Conservation (phyloP, 2,113 vertebrate species). For the Takifugu bimaculatus region DNA sequence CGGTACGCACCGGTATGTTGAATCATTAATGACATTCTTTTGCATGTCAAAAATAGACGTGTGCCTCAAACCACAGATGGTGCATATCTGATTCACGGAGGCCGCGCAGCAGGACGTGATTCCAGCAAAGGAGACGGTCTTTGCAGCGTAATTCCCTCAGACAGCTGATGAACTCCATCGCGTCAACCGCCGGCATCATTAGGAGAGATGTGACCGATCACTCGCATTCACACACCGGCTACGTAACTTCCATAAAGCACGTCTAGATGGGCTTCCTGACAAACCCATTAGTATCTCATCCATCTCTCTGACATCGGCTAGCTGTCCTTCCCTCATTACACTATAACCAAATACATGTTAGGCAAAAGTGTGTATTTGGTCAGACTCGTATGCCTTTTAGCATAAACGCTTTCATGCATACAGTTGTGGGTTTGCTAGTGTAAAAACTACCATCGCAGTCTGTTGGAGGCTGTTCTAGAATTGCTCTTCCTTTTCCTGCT, state of each 20-base stretch:
- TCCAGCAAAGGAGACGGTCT: conserved; percentile 16
- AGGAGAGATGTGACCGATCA: conserved; percentile 47
- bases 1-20: conserved; percentile 34
- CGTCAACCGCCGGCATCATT: conserved; percentile 34
- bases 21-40: conserved; percentile 42
- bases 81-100: conserved; percentile 39
- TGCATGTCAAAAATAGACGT: conserved; percentile 62
- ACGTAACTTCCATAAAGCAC: conserved; percentile 32
- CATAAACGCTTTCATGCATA: conserved; percentile 16
- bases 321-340: conserved; percentile 20
- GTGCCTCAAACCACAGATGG: conserved; percentile 37
- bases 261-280: conserved; percentile 21
- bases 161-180: conserved; percentile 35
- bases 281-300: conserved; percentile 22
- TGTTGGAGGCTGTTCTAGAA: neutral
- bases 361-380: neutral
- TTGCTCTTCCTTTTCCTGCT: neutral
- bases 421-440: neutral
- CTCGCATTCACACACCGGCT: neutral
- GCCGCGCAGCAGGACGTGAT: conserved; percentile 19
- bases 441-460: neutral
- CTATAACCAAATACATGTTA: conserved; percentile 5
- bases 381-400: conserved; percentile 2
- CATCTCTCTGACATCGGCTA: conserved; percentile 21
- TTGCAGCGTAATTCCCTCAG: conserved; percentile 34